phyloP scores from a whole-genome alignment of 2,888 invertebrate species.

The Andricus quercusramuli region DNA sequence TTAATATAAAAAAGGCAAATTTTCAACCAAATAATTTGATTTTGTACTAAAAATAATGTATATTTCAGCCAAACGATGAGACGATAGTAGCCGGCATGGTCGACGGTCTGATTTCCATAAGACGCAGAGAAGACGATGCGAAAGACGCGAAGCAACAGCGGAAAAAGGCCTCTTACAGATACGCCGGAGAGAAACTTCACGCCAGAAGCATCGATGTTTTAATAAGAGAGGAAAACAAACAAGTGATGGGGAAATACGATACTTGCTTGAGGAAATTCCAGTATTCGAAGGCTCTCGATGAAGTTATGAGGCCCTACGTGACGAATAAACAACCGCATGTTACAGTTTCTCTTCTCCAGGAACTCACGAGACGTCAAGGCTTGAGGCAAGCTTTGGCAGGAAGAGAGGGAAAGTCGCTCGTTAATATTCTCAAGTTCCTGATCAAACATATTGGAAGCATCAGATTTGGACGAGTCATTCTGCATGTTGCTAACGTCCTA shows the following conservation, averaged over 20 bases:
- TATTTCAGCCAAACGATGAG: slow-evolving; percentile 84
- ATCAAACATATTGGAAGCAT: slow-evolving; percentile 86
- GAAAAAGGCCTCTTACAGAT: slow-evolving; percentile 81
- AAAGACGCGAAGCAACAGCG: slow-evolving; percentile 74
- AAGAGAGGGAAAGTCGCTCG: slow-evolving; percentile 84
- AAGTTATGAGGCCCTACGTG: slow-evolving; percentile 83
- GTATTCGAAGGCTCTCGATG: slow-evolving; percentile 89
- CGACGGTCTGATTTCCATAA: slow-evolving; percentile 94
- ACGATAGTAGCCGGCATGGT: slow-evolving; percentile 94
- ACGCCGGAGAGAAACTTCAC: slow-evolving; percentile 71
- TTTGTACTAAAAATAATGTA: no score
- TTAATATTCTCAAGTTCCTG: slow-evolving; percentile 87
- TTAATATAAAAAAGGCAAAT: no score
- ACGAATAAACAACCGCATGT: slow-evolving; percentile 86
- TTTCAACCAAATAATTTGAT: no score
- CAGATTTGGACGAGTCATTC: slow-evolving; percentile 86
- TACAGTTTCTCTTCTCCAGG: slow-evolving; percentile 90
- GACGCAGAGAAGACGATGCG: slow-evolving; percentile 85
- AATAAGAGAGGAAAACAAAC: slow-evolving; percentile 77
- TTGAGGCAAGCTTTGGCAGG: slow-evolving; percentile 88
- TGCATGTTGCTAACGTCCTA: slow-evolving; percentile 87
- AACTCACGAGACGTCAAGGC: slow-evolving; percentile 90
- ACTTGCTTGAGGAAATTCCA: slow-evolving; percentile 88
- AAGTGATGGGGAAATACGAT: slow-evolving; percentile 83
- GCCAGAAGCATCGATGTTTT: slow-evolving; percentile 80